Conservation (phyloP, 1,140 invertebrate species). For the Solen grandis region DNA sequence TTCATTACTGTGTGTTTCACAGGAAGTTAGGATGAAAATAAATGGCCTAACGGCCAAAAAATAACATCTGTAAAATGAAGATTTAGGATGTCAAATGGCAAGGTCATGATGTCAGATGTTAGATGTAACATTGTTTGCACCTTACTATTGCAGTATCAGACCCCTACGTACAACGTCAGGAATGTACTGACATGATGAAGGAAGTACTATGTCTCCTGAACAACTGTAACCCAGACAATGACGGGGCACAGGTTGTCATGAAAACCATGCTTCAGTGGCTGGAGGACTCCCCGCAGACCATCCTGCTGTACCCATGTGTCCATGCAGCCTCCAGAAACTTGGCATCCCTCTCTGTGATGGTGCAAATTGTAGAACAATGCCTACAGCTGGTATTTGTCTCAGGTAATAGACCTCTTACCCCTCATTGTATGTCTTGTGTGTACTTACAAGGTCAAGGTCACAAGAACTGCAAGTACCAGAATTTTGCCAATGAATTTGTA, state of each 20-base stretch:
- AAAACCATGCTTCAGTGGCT: conserved; percentile 82
- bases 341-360: conserved; percentile 76
- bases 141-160: conserved; percentile 75
- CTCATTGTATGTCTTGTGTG: no score
- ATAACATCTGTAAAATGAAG: no score
- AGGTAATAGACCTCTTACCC: conserved; percentile 68
- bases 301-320: conserved; percentile 75
- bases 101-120: no score
- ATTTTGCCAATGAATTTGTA: no score
- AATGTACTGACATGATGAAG: conserved; percentile 82
- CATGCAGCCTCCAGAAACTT: conserved; percentile 72
- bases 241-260: conserved; percentile 80
- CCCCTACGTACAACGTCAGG: conserved; percentile 82
- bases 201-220: conserved; percentile 81
- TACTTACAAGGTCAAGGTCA: no score
- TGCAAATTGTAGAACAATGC: conserved; percentile 74
- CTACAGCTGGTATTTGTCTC: conserved; percentile 75
- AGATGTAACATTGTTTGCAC: neutral
- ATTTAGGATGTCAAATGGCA: no score
- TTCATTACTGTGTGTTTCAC: no score
- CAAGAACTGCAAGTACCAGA: no score
- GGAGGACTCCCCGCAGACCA: conserved; percentile 71
- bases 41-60: no score
- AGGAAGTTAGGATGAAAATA: no score
- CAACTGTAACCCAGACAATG: conserved; percentile 81